Evolutionary conservation across 35 echinoderm and acorn worm genomes (phyloP), one percentile per base, ranked within the genome.

Genomic region (Acanthaster planci): DNA sequence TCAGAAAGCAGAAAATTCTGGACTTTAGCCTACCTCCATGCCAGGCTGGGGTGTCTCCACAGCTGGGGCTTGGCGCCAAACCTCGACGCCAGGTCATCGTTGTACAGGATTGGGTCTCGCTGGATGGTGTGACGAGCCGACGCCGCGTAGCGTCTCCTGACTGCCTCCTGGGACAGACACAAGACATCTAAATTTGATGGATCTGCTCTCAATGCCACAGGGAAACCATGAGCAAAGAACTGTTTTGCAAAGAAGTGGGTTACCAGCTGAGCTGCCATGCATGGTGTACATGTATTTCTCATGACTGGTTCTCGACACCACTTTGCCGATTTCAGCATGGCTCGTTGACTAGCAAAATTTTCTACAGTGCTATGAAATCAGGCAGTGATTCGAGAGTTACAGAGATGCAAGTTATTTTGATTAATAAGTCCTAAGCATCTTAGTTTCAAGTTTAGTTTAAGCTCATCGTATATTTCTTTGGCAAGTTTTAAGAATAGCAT

Each of bases 41-140:
- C 85, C 17, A 98, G 88, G 47, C 77, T 82, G 2, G 95, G 95
- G 64, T 98, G 89, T 58, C 75, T 89, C 95, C 92, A 93, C 18
- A 94, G 53, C 52, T 98, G 88, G 36, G 95, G 95, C 18, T 89
- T 91, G 18, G 95, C 88, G 2, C 95, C 95, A 86, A 88, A 94
- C 53, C 64, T 88, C 0, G 72, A 21, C 38, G 88, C 57, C 64
- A 98, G 60, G 27, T 91, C 89, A 56, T 98, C 95, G 34, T 83
- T 88, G 77, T 98, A 98, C 40, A 86, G 34, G 55, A 98, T 98
- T 10, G 95, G 95, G 32, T 98, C 95, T 52, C 92, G 93, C 82
- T 98, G 95, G 77, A 98, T 98, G 27, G 95, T 97, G 55, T 98
- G 95, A 67, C 95, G 81, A 21, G 88, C 87, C 16, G 91, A 93